phyloP scores from a whole-genome alignment of 2,888 invertebrate genomes.

The Coelopa pilipes region DNA sequence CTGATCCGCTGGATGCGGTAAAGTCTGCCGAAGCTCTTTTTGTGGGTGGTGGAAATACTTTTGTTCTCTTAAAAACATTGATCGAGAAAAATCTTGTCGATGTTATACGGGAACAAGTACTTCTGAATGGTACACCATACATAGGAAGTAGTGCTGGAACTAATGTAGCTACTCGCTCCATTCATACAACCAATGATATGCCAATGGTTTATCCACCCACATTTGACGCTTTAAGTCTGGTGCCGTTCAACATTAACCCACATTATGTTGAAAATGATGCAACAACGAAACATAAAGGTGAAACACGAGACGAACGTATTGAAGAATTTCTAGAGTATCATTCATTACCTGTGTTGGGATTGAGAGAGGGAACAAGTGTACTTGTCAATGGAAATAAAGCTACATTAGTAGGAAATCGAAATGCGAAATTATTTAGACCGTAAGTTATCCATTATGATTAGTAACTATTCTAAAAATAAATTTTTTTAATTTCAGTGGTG shows the following conservation, averaged over 20 bases:
- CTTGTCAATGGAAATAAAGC: conserved; percentile 72
- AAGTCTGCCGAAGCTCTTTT: conserved; percentile 76
- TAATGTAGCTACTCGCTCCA: conserved; percentile 82
- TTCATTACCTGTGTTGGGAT: conserved; percentile 73
- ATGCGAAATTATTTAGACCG: conserved; percentile 75
- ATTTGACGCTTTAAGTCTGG: conserved; percentile 76
- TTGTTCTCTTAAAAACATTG: conserved; percentile 76
- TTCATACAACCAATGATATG: conserved; percentile 90
- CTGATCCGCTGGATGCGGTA: conserved; percentile 71
- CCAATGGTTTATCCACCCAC: conserved; percentile 82
- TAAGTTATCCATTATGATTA: conserved; percentile 62
- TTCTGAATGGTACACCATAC: conserved; percentile 75
- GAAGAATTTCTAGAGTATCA: conserved; percentile 74
- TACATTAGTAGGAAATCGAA: conserved; percentile 72
- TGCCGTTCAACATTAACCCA: conserved; percentile 87
- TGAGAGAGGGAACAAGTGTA: conserved; percentile 78
- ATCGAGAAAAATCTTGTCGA: conserved; percentile 76
- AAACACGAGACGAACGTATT: conserved; percentile 81
- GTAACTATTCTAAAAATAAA: no score
- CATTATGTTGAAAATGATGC: conserved; percentile 79
- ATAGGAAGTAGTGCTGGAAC: conserved; percentile 86
- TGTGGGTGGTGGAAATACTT: conserved; percentile 86
- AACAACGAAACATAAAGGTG: conserved; percentile 76
- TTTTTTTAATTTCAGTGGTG: conserved; percentile 67
- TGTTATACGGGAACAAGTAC: conserved; percentile 72